Evolutionary conservation across 1,140 invertebrate genomes (phyloP).

Genomic region (Bacillus rossius): DNA sequence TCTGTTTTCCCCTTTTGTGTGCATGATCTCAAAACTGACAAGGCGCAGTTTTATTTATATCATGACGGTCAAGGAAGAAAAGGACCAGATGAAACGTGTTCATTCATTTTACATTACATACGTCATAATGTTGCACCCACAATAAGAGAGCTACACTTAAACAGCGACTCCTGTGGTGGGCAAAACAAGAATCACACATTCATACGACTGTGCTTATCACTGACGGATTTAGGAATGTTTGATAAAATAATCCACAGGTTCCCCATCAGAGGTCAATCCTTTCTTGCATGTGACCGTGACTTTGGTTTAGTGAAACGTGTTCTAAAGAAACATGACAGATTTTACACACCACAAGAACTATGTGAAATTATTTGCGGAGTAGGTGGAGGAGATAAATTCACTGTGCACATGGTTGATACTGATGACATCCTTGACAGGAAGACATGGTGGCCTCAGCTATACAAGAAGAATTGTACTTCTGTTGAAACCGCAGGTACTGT

Average conservation of each 20-base stretch:
- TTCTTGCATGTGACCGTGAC: constrained; percentile 21
- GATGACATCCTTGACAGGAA: constrained; percentile 19
- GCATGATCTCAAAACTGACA: constrained; percentile 4
- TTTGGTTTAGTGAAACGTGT: constrained; percentile 1
- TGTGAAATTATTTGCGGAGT: constrained; percentile 1
- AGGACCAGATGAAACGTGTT: neutral
- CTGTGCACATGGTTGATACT: constrained; percentile 1
- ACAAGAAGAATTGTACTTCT: constrained; percentile 18
- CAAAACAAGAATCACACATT: constrained; percentile 8
- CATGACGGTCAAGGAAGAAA: neutral
- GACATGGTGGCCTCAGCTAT: constrained; percentile 17
- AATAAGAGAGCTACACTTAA: neutral
- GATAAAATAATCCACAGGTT: constrained; percentile 7
- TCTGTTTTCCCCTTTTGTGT: constrained; percentile 7
- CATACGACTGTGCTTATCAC: neutral
- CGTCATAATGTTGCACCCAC: neutral
- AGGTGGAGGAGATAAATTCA: constrained; percentile 1
- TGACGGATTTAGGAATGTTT: neutral
- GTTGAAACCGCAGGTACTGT: too few species aligned
- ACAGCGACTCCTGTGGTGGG: neutral
- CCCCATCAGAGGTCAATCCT: constrained; percentile 20
- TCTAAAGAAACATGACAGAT: constrained; percentile 14
- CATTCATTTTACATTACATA: neutral
- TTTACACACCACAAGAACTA: constrained; percentile 13
- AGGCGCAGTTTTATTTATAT: neutral